These are phyloP conservation scores for Colletes collaris DNA, from an alignment of 2,888 invertebrate genomes.

Conservation along the genomic window DNA sequence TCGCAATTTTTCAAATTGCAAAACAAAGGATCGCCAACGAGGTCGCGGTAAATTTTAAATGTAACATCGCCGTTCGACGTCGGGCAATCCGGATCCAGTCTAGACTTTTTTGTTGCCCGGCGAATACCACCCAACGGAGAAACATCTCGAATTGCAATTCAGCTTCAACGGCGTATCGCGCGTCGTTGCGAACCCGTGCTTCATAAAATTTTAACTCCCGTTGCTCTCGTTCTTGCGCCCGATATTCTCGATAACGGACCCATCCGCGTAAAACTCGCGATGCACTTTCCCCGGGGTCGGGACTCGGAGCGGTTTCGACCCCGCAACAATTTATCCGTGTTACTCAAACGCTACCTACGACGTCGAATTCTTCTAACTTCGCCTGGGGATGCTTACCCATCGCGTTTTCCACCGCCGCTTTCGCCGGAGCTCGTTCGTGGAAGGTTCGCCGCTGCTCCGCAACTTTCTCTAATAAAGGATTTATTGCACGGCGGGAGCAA, in stretches of 20 bases:
- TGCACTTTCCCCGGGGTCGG: background rate
- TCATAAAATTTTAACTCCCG: slow-evolving; percentile 52
- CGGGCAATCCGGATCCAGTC: slow-evolving; percentile 6
- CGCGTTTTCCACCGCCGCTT: background rate
- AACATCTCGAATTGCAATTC: slow-evolving; percentile 38
- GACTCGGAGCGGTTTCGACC: slow-evolving; percentile 15
- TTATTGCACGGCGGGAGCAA: background rate
- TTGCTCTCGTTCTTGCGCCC: slow-evolving; percentile 23
- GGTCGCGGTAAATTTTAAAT: background rate
- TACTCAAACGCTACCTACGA: slow-evolving; percentile 7
- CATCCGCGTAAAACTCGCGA: slow-evolving; percentile 18
- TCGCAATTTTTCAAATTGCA: no score
- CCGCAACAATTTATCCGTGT: slow-evolving; percentile 38
- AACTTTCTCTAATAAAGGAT: slow-evolving; percentile 19
- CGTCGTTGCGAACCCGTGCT: slow-evolving; percentile 24
- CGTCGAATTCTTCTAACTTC: slow-evolving; percentile 38
- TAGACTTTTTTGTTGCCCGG: slow-evolving; percentile 11
- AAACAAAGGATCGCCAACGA: background rate
- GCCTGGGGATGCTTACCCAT: background rate
- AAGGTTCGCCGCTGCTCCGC: background rate
- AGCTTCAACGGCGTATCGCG: slow-evolving; percentile 35
- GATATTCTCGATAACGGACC: slow-evolving; percentile 46
- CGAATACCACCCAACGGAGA: slow-evolving; percentile 17
- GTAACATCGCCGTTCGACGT: slow-evolving; percentile 3
- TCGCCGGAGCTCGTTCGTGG: background rate